Base-by-base conservation (phyloP, 2,888 invertebrate genomes). In the Alviniconcha strummeri region DNA sequence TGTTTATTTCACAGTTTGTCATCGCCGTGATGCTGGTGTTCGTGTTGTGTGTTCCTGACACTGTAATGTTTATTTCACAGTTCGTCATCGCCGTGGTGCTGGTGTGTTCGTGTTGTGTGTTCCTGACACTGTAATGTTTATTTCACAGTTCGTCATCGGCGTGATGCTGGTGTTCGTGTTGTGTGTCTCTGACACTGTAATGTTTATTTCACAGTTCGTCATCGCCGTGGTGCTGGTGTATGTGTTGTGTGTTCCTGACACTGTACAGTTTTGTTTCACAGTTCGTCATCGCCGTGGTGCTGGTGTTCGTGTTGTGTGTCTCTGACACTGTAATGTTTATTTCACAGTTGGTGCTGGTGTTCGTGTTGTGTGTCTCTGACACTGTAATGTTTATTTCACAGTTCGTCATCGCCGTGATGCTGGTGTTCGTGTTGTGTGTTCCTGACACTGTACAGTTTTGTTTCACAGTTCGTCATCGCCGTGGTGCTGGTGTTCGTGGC, bases 401-500 rank as follows among this genome's bases (percentile, higher is more conserved):
- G 36, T 36, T 36, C 36, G 3, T 36, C 36, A 36, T 36, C 36
- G 36, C 36, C 36, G 36, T 36, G 36, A 3, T 36, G 36, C 36
- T 36, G 36, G 36, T 36, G 36, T 36, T 36, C 36, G 36, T 36
- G 36, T 0, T 36, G 36, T 36, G 36, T 36, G 36, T 36, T 36
- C 36, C 36, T 36, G 36, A 36, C 36, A 36, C 36, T 36, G 36
- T 36, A 36, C 36, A 36, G 36, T 36, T 11, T 71, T 74, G 4
- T 71, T 6, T 77, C 75, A 55, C 85, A 87, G 87, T 88, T 86
- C 56, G 83, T 86, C 80, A 60, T 87, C n/a, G 64, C 83, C 71
- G 79, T 88, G 56, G 86, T 86, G 17, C 64, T 82, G 67, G 87
- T 89, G 76, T 89, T 90, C 84, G 78, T 89, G 54, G 80, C 88